Percentiles rank a stretch among this genome's conserved stretches.
Evolutionary conservation across 2,797 vertebrate species (phyloP).

Genomic region (Sitta carolinensis): DNA sequence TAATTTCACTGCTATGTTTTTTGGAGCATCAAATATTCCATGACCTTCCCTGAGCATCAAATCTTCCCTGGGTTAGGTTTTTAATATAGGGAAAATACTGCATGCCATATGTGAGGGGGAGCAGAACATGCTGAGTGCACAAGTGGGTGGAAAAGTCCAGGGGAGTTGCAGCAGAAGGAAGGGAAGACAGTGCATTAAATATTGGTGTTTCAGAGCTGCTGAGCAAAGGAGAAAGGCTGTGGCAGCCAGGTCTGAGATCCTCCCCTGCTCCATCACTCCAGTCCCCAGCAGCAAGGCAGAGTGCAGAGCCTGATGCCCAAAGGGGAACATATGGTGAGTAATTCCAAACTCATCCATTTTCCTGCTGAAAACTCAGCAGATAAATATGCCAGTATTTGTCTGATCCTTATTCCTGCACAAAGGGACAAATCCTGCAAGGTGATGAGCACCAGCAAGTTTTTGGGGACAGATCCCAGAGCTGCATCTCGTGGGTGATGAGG

Average conservation of each 20-base stretch:
- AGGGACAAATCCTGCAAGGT: background rate
- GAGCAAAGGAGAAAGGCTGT: background rate
- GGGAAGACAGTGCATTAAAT: background rate
- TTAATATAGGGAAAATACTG: background rate
- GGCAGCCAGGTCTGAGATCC: background rate
- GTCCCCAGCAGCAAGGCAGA: background rate
- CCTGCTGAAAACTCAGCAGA: background rate
- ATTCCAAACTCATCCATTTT: background rate
- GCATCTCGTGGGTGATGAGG: background rate
- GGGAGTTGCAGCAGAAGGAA: constrained; percentile 7
- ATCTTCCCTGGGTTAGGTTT: background rate
- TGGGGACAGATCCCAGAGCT: background rate
- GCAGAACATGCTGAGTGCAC: background rate
- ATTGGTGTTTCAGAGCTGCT: constrained; percentile 2
- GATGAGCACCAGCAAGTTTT: background rate
- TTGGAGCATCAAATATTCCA: background rate
- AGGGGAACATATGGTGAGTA: constrained; percentile 28
- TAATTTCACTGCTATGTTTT: background rate
- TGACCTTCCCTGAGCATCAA: background rate
- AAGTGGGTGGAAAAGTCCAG: background rate
- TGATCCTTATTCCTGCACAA: background rate
- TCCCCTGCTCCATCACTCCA: background rate
- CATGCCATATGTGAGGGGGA: background rate
- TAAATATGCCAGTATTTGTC: background rate
- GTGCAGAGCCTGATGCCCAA: background rate